Evolutionary conservation across 2,888 invertebrate genomes (phyloP).

Genomic region (Rhamnusium bicolor): DNA sequence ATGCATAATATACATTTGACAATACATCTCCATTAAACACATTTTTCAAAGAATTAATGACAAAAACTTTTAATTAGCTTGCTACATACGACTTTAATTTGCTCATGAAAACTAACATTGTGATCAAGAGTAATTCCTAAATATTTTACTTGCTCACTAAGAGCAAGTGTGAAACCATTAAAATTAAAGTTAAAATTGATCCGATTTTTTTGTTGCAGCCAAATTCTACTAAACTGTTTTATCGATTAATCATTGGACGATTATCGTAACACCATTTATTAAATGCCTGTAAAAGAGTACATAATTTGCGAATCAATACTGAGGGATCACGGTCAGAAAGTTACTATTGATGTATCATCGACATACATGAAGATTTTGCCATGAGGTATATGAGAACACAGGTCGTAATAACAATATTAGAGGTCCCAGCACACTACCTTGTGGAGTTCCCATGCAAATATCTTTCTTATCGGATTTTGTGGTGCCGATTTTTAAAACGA

Average conservation of each 20-base stretch:
- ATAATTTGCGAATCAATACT: not conserved
- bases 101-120: not conserved
- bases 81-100: not conserved
- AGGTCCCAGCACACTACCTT: no score
- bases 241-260: no score
- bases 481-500: not conserved
- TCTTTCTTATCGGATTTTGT: not conserved
- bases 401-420: no score
- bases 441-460: not conserved
- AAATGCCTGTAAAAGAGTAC: no score
- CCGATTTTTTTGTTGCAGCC: not conserved
- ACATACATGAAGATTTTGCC: not conserved
- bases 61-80: not conserved
- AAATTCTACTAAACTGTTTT: not conserved
- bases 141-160: not conserved
- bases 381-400: no score
- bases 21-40: not conserved
- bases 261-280: no score
- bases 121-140: not conserved
- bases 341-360: not conserved
- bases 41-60: not conserved
- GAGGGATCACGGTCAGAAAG: not conserved
- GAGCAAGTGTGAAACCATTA: no score
- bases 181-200: not conserved
- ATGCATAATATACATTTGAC: not conserved